phyloP scores from a whole-genome alignment of 1,140 invertebrate genomes.

The Calliopsis andreniformis region DNA sequence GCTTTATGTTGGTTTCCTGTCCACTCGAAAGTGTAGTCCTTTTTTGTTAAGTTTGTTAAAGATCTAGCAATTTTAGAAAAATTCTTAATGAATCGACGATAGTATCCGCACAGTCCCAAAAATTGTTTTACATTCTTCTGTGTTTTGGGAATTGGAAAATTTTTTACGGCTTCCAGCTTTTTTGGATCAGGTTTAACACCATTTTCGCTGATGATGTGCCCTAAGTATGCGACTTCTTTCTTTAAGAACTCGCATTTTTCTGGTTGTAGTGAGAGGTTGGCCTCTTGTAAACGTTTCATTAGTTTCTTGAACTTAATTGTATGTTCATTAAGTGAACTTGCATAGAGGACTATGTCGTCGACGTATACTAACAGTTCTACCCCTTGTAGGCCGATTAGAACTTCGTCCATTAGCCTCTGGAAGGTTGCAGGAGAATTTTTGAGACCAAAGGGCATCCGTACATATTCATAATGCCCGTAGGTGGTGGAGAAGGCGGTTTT shows the following conservation, averaged over 20 bases:
- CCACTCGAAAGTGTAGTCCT: not conserved
- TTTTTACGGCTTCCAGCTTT: too few relatives aligned
- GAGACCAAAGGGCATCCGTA: too few relatives aligned
- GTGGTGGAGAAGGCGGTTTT: constrained; percentile 1
- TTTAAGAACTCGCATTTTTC: not conserved
- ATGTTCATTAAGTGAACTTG: not conserved
- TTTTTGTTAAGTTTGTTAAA: not conserved
- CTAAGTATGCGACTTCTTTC: not conserved
- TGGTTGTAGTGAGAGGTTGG: not conserved
- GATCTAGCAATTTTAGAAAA: not conserved
- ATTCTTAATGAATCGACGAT: not conserved
- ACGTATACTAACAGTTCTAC: constrained; percentile 1
- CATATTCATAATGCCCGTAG: constrained; percentile 1
- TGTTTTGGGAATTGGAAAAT: not conserved
- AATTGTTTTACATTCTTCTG: not conserved
- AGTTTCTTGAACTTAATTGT: not conserved
- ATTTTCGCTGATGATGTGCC: not conserved
- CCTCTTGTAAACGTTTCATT: not conserved
- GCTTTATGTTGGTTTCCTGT: not conserved
- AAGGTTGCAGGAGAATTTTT: not conserved
- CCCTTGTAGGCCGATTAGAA: not conserved
- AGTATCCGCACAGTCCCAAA: not conserved
- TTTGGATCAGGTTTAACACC: too few relatives aligned
- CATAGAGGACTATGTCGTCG: constrained; percentile 8
- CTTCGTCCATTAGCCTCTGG: not conserved